Base-by-base conservation (phyloP, 2,113 vertebrate genomes). In the Emydocephalus ijimae region DNA sequence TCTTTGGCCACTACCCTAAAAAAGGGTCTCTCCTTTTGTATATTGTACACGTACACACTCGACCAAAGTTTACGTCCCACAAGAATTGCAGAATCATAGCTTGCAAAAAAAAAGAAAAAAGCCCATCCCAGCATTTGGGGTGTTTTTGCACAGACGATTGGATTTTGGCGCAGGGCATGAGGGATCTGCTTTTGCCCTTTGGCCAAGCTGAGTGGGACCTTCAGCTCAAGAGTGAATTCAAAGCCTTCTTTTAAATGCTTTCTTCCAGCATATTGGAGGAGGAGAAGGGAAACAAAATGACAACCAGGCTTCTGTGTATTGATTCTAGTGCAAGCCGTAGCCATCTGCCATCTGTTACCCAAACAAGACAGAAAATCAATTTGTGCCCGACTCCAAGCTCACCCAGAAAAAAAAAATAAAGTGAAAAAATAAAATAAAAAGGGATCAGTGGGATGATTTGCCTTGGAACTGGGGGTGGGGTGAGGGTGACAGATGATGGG, bases 331-430 rank as follows among this genome's bases (percentile, higher is more conserved):
- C 81, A 59, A n/a, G 15, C 81, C 6, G 26, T 87, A 59, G 81
- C 81, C 85, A 48, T 86, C 55, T 89, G 20, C 69, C 12, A 52
- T 64, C 48, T 45, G 34, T 87, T 90, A 90, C 43, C 88, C 56
- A 90, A 90, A 93, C 55, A 85, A 93, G 81, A 85, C 81, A 86
- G 56, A 90, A 93, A 90, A 81, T 87, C 89, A 54, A 64, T 50
- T 64, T 48, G 21, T 92, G 39, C 23, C 45, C 55, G 87, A 26
- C 21, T 54, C 18, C 52, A 64, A 64, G 34, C 10, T 34, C 54
- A 57, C 52, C 64, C 34, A n/a, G 48, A 10, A n/a, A 92, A 26
- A 59, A 24, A 39, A 24, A 56, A 56, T 5, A 56, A 56, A 56
- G 5, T 55, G n/a, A 55, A 4, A 55, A 18, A 55, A 48, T 39